Percentiles rank a stretch among this genome's conserved stretches.
Conservation (phyloP, 2,888 invertebrate species). For the Cosmopolites sordidus region DNA sequence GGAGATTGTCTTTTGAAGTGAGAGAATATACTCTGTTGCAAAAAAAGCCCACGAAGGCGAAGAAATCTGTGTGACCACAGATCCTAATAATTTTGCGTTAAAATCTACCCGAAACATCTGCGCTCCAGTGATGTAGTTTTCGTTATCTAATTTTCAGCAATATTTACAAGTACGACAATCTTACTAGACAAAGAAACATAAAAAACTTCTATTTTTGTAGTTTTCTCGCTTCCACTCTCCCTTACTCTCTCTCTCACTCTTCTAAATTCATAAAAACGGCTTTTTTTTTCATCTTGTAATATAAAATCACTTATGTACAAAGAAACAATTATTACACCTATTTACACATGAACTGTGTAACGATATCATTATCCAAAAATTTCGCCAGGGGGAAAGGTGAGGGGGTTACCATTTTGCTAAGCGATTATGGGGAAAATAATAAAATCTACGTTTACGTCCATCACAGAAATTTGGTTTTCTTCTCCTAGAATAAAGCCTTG, state of each 20-base stretch:
- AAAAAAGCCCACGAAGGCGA: no score
- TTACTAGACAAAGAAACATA: no score
- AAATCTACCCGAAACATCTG: no score
- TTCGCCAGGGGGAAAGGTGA: constrained; percentile 3
- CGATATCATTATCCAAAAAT: neutral
- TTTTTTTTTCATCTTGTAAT: constrained; percentile 35
- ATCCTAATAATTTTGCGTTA: no score
- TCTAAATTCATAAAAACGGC: constrained; percentile 31
- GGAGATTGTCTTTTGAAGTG: no score
- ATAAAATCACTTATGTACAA: constrained; percentile 50
- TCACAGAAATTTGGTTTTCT: constrained; percentile 49
- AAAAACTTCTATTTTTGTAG: neutral
- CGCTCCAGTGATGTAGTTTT: no score
- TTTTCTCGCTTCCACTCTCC: neutral
- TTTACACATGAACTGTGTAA: constrained; percentile 30
- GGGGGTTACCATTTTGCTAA: constrained; percentile 29
- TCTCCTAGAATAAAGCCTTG: constrained; percentile 53
- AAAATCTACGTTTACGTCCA: constrained; percentile 47
- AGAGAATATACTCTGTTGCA: no score
- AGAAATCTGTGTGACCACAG: no score
- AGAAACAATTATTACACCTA: constrained; percentile 36
- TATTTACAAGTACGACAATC: no score
- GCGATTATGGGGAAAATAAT: constrained; percentile 46
- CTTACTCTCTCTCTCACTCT: neutral
- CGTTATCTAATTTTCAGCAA: no score